Percentiles rank a stretch among this genome's conserved stretches.
Evolutionary conservation across 2,113 vertebrate genomes (phyloP).

Genomic region (Rhadina sibilatrix): DNA sequence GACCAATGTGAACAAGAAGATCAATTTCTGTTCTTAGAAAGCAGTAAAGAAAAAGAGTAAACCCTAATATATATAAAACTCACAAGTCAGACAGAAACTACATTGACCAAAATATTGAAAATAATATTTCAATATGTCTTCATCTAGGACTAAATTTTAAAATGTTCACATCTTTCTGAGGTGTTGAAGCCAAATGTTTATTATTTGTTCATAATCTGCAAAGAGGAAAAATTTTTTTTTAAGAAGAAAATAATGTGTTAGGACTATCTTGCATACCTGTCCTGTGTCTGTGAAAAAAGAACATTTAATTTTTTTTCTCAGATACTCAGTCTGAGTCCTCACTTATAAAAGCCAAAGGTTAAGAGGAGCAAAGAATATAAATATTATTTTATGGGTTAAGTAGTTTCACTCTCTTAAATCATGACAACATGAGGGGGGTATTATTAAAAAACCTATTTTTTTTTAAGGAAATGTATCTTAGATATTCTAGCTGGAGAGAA

Average conservation of each 20-base stretch:
- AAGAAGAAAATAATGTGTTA: not conserved
- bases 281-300: not conserved
- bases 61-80: not conserved
- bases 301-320: not conserved
- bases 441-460: not conserved
- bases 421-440: fast-evolving
- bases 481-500: not conserved
- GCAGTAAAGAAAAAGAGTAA: not conserved
- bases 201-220: not conserved
- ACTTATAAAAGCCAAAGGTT: not conserved
- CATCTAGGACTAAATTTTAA: not conserved
- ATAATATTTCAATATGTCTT: not conserved
- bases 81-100: not conserved
- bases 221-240: not conserved
- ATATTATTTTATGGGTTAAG: not conserved
- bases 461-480: not conserved
- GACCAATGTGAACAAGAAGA: not conserved
- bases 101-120: not conserved
- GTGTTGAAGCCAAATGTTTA: not conserved
- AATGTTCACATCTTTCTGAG: not conserved
- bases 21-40: not conserved
- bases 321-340: not conserved
- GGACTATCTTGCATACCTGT: not conserved
- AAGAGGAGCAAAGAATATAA: not conserved
- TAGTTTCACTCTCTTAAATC: not conserved